These are phyloP conservation scores for Abrostola tripartita DNA, from an alignment of 2,888 invertebrate species.

Conservation along the genomic window DNA sequence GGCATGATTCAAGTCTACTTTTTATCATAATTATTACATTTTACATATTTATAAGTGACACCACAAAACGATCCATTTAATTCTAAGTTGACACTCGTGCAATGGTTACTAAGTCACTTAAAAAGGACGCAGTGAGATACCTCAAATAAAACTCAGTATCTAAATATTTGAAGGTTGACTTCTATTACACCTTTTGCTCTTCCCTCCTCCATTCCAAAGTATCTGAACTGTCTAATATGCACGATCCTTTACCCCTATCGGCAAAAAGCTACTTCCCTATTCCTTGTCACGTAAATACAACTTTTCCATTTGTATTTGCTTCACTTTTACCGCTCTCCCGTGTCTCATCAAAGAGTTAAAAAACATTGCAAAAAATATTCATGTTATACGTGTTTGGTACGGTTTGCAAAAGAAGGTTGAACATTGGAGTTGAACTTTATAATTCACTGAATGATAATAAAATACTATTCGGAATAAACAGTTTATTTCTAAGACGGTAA, in stretches of 20 bases:
- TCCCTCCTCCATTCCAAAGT: background rate
- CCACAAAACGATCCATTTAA: no score
- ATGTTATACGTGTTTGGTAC: background rate
- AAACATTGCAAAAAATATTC: slow-evolving; percentile 7
- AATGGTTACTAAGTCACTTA: no score
- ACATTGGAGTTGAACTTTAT: no score
- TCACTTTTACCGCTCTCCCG: slow-evolving; percentile 24
- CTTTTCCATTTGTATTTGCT: slow-evolving; percentile 24
- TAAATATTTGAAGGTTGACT: no score
- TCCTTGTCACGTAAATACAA: slow-evolving; percentile 30
- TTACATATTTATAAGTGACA: no score
- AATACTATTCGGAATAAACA: no score
- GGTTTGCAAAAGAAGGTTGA: background rate
- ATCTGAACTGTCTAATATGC: background rate
- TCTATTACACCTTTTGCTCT: background rate
- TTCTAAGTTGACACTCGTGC: no score
- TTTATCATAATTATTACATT: background rate
- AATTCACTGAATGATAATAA: no score
- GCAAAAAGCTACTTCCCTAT: slow-evolving; percentile 24
- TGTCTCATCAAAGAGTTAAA: slow-evolving; percentile 25
- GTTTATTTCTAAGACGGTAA: no score
- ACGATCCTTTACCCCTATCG: slow-evolving; percentile 6
- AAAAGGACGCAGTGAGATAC: no score
- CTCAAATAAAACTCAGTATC: no score
- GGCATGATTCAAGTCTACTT: background rate